A percentile compares a stretch with the other conserved stretches of the same genome.
These are phyloP conservation scores for Brachionus plicatilis DNA, from an alignment of 1,140 invertebrate species.

Conservation along the genomic window DNA sequence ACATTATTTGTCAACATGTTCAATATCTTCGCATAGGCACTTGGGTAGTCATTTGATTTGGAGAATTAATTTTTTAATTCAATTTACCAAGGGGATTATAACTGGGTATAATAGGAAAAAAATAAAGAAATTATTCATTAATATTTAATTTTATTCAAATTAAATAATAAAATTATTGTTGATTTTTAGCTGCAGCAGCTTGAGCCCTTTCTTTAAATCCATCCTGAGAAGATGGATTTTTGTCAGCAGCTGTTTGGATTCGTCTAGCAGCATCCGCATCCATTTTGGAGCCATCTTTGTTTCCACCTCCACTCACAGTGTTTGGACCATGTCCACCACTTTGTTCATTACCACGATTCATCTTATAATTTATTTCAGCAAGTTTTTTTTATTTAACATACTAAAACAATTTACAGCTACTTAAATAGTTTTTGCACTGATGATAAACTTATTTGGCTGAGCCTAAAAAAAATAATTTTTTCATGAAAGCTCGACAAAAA, in stretches of 20 bases:
- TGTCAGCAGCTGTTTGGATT: neutral
- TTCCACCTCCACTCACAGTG: neutral
- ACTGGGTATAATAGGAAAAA: too few species aligned
- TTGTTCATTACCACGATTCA: neutral
- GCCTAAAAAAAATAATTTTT: too few species aligned
- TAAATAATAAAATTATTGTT: neutral
- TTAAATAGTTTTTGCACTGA: too few species aligned
- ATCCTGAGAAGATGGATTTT: neutral
- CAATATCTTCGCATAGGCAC: neutral
- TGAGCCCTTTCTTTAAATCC: neutral
- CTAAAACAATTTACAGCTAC: too few species aligned
- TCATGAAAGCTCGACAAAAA: too few species aligned
- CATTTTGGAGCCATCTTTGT: neutral
- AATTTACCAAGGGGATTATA: too few species aligned
- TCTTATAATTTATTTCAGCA: neutral
- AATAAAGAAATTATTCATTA: too few species aligned
- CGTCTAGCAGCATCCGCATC: neutral
- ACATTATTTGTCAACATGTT: neutral
- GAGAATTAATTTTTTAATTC: too few species aligned
- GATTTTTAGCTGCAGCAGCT: neutral
- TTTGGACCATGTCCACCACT: neutral
- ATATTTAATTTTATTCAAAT: too few species aligned
- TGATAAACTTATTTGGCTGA: too few species aligned
- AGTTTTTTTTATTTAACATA: neutral
- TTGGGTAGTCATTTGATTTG: too few species aligned